A percentile compares a stretch with the other conserved stretches of the same genome.
These are phyloP conservation scores for Odontamblyopus lacepedii DNA, from an alignment of 2,797 vertebrate species.

Conservation along the genomic window DNA sequence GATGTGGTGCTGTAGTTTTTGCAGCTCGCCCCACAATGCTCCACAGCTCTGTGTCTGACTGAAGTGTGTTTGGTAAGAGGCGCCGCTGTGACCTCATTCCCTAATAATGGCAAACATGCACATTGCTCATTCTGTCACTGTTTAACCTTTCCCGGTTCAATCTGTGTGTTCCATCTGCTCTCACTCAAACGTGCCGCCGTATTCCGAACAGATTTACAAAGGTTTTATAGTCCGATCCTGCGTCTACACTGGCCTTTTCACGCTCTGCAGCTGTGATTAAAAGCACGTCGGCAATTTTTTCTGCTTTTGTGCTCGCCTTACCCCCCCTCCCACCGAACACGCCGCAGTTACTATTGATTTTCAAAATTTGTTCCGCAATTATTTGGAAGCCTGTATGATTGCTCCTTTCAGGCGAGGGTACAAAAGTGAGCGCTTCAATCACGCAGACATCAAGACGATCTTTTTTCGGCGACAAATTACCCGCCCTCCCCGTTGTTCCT, in stretches of 20 bases:
- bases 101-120: slow-evolving; percentile 50
- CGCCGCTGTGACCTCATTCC: slow-evolving; percentile 48
- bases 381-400: slow-evolving; percentile 11
- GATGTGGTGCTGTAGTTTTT: no score
- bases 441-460: background rate
- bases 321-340: background rate
- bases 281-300: slow-evolving; percentile 1
- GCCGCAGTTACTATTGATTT: background rate
- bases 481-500: slow-evolving; percentile 2
- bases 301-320: background rate
- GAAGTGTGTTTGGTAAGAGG: background rate
- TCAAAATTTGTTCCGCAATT: slow-evolving; percentile 12
- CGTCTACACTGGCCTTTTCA: slow-evolving; percentile 6
- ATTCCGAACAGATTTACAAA: slow-evolving; percentile 43
- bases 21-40: no score
- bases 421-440: slow-evolving; percentile 20
- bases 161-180: slow-evolving; percentile 54
- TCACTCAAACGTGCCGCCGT: slow-evolving; percentile 22
- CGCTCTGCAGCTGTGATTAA: slow-evolving; percentile 15
- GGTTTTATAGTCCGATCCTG: slow-evolving; percentile 35
- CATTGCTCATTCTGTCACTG: slow-evolving; percentile 39
- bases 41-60: background rate
- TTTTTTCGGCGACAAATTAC: slow-evolving; percentile 13
- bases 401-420: slow-evolving; percentile 9
- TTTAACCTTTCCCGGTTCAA: slow-evolving; percentile 8